Base-by-base conservation (phyloP, 2,113 vertebrate species). In the Paedocypris sp. region DNA sequence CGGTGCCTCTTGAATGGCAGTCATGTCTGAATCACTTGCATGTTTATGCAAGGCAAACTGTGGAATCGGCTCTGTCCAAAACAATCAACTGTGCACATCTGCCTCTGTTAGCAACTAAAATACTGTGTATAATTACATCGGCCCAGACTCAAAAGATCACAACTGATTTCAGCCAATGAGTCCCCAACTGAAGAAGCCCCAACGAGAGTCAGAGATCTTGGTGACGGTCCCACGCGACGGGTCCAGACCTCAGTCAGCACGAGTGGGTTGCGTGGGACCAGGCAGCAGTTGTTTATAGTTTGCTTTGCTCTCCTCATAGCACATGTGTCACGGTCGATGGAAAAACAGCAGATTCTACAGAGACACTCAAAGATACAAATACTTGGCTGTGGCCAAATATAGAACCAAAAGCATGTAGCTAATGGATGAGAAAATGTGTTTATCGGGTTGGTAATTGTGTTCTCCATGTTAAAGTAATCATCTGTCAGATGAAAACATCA, bases 21-120 rank as follows among this genome's bases (percentile, higher is more conserved):
- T 80, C 79, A 77, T 72, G 82, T 77, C 76, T 83, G 82, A 71
- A 77, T 16, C 25, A 20, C 33, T 23, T 5, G 86, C 82, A 84
- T 79, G 79, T 69, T 82, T 71, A 73, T 82, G 75, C 82, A 85
- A 86, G 88, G 85, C 85, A 87, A 86, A 79, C 79, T 80, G 76
- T 23, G 74, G 50, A 45, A 23, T 38, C 61, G 41, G 47, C 49
- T 60, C 19, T 32, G 13, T 23, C 47, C 12, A 19, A 57, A 23
- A 13, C 42, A 31, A 25, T 56, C 62, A 33, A 35, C 47, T 31
- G 16, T 32, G 64, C 23, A 58, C 54, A 45, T 31, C 56, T 52
- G 56, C 56, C 43, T 36, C 29, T n/a, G 31, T 43, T n/a, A 39
- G 45, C 54, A 22, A 11, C 36, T 22, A 67, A 77, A 73, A 77